These are phyloP conservation scores for Malachius bipustulatus DNA, from an alignment of 2,888 invertebrate genomes.

Conservation along the genomic window DNA sequence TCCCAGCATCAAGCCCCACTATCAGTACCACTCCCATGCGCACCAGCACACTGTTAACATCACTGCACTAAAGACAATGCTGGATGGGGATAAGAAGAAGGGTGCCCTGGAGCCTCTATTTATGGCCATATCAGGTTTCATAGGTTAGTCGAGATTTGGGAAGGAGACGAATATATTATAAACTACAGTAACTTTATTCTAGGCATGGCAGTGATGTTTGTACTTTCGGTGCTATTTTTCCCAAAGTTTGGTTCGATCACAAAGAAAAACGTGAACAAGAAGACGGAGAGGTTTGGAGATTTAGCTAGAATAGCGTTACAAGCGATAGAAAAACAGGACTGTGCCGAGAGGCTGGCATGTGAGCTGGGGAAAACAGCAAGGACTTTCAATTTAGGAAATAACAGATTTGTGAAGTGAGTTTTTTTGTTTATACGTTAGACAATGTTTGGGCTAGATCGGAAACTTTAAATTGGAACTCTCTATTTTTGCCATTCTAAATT, in stretches of 20 bases:
- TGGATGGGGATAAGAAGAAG: conserved; percentile 28
- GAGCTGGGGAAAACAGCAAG: conserved; percentile 37
- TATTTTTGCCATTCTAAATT: no score
- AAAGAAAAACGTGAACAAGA: conserved; percentile 25
- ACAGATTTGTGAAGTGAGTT: conserved; percentile 35
- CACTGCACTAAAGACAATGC: conserved; percentile 23
- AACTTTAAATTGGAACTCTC: no score
- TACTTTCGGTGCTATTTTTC: conserved; percentile 39
- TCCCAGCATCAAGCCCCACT: conserved; percentile 20
- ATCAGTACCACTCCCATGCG: conserved; percentile 28
- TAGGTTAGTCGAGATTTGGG: no score
- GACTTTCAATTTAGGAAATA: conserved; percentile 31
- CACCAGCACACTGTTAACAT: conserved; percentile 35
- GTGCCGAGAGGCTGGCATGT: conserved; percentile 38
- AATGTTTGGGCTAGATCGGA: no score
- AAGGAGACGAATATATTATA: no score
- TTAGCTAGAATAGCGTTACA: conserved; percentile 35
- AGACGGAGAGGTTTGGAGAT: conserved; percentile 30
- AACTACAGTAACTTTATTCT: no score
- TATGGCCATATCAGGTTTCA: conserved; percentile 45
- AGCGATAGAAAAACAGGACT: conserved; percentile 39
- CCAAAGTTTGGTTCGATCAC: conserved; percentile 35
- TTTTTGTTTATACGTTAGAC: no score
- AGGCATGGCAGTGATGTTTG: conserved; percentile 44
- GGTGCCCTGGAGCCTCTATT: conserved; percentile 42